A percentile compares a stretch with the other conserved stretches of the same genome.
Conservation (phyloP, 37 sponge, comb jelly and placozoan genomes). For the Chondrosia reniformis region DNA sequence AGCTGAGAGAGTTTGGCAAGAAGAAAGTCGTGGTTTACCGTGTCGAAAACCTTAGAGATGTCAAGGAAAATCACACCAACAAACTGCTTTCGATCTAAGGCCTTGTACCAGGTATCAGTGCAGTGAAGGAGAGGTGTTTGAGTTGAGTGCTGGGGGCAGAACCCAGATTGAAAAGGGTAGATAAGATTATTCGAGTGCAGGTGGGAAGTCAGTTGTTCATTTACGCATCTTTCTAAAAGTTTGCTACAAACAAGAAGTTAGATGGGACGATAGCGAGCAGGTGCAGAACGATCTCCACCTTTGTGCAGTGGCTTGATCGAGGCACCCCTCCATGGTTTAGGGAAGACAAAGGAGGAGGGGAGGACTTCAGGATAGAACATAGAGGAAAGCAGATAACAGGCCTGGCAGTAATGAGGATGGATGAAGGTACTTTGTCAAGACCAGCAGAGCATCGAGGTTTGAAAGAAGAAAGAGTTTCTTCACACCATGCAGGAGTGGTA, state of each 20-base stretch:
- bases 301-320: constrained; percentile 7
- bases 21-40: not conserved
- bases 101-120: not conserved
- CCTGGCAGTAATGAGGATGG: not conserved
- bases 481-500: constrained; percentile 5
- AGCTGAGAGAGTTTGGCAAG: not conserved
- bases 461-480: not conserved
- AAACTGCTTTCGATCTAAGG: not conserved
- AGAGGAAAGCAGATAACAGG: constrained; percentile 5
- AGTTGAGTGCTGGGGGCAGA: not conserved
- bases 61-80: constrained; percentile 4
- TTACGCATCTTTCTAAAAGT: not conserved
- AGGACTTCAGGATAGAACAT: not conserved
- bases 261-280: constrained; percentile 8
- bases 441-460: not conserved
- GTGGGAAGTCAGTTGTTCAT: constrained; percentile 1
- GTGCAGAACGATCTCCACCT: not conserved
- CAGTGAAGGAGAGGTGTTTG: constrained; percentile 18
- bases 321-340: not conserved
- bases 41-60: constrained; percentile 4
- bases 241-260: not conserved
- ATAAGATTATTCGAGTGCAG: constrained; percentile 1
- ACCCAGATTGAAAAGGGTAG: not conserved
- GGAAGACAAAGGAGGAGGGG: not conserved
- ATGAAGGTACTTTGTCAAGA: not conserved